Conservation (phyloP, 2,888 invertebrate genomes). For the Pollenia angustigena region DNA sequence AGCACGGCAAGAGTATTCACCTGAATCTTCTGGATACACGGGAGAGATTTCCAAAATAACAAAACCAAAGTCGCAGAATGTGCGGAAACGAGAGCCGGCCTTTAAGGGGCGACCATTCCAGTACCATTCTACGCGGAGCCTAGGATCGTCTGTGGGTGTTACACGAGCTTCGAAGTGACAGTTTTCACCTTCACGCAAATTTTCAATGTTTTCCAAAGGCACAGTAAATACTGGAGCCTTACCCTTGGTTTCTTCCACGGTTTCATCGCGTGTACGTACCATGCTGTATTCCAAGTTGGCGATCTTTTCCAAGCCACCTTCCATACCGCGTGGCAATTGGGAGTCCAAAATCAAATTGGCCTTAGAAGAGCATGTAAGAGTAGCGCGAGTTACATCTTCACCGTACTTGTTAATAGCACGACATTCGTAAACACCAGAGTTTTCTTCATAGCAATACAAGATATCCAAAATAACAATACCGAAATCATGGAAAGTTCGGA, state of each 20-base stretch:
- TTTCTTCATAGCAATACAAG: slow-evolving; percentile 97
- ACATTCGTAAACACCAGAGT: slow-evolving; percentile 97
- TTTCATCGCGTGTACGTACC: slow-evolving; percentile 90
- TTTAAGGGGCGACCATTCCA: slow-evolving; percentile 95
- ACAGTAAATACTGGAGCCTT: slow-evolving; percentile 96
- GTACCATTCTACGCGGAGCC: slow-evolving; percentile 96
- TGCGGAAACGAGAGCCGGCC: slow-evolving; percentile 96
- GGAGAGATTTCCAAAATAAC: slow-evolving; percentile 98
- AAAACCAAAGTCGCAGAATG: slow-evolving; percentile 99
- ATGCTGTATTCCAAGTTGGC: slow-evolving; percentile 96
- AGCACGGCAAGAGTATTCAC: slow-evolving; percentile 95
- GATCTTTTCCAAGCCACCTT: slow-evolving; percentile 96
- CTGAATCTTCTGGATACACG: slow-evolving; percentile 98
- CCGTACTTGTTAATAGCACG: slow-evolving; percentile 96
- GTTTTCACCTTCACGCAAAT: slow-evolving; percentile 94
- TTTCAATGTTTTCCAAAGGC: slow-evolving; percentile 94
- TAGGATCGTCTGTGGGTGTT: slow-evolving; percentile 95
- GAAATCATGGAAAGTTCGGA: slow-evolving; percentile 98
- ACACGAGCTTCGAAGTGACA: slow-evolving; percentile 95
- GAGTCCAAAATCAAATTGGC: slow-evolving; percentile 95
- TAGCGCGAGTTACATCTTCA: slow-evolving; percentile 93
- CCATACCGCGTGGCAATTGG: slow-evolving; percentile 97
- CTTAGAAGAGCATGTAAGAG: slow-evolving; percentile 93
- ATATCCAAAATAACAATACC: slow-evolving; percentile 98
- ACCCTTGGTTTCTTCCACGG: slow-evolving; percentile 90